These are phyloP conservation scores for Lasioglossum zephyrum DNA, from an alignment of 2,888 invertebrate species.

Conservation along the genomic window DNA sequence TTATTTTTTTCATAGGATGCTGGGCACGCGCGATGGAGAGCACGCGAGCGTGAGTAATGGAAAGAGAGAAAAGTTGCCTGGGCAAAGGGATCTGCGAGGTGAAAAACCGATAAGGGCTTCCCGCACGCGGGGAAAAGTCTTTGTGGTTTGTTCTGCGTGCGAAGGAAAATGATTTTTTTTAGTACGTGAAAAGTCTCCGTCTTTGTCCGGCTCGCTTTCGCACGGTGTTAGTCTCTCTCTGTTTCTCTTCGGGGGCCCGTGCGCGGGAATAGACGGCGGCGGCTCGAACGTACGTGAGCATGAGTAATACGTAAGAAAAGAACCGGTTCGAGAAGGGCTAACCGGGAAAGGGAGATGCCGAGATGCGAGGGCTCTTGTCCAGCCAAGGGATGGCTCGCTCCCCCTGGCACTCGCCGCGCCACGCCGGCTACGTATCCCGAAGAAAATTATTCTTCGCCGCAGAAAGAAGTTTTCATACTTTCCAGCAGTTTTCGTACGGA, in stretches of 20 bases:
- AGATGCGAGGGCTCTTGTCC: constrained; percentile 47
- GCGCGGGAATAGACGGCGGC: constrained; percentile 36
- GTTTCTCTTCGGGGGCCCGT: constrained; percentile 24
- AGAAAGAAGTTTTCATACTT: constrained; percentile 29
- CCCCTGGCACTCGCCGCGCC: constrained; percentile 14
- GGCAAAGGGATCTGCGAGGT: constrained; percentile 57
- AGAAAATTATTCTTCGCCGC: constrained; percentile 52
- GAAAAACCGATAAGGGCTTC: constrained; percentile 63
- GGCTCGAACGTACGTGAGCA: constrained; percentile 50
- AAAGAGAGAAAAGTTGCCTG: constrained; percentile 34
- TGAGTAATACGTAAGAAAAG: constrained; percentile 59
- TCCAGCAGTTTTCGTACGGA: constrained; percentile 17
- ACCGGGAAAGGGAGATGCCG: constrained; percentile 41
- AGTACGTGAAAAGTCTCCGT: constrained; percentile 55
- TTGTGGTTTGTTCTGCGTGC: constrained; percentile 59
- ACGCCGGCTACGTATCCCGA: constrained; percentile 22
- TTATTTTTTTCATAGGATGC: constrained; percentile 29
- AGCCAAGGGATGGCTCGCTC: constrained; percentile 30
- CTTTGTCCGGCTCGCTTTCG: constrained; percentile 12
- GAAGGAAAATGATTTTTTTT: constrained; percentile 61
- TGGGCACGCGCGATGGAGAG: constrained; percentile 33
- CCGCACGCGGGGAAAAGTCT: constrained; percentile 44
- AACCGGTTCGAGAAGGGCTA: constrained; percentile 49
- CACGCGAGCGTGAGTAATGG: constrained; percentile 58
- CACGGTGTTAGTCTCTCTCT: not conserved